Percentiles rank a stretch among this genome's conserved stretches.
Conservation (phyloP, 1,140 invertebrate genomes). For the Aporrectodea caliginosa region DNA sequence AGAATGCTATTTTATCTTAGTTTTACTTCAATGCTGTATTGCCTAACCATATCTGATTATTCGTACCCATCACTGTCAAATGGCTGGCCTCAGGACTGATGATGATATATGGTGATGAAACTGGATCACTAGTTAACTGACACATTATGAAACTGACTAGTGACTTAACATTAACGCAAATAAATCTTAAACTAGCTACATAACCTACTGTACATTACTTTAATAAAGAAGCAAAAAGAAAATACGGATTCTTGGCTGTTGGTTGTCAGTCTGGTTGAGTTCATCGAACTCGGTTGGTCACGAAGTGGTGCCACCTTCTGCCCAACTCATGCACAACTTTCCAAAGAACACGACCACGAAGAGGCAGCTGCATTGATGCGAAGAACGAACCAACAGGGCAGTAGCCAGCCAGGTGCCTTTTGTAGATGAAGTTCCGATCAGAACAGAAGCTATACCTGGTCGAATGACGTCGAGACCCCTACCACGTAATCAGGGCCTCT, state of each 20-base stretch:
- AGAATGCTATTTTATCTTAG: too few relatives aligned
- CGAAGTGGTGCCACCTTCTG: not conserved
- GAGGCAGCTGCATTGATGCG: not conserved
- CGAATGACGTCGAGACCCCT: not conserved
- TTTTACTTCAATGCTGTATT: too few relatives aligned
- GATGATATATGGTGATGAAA: too few relatives aligned
- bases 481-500: not conserved
- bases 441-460: not conserved
- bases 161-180: too few relatives aligned
- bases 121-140: too few relatives aligned
- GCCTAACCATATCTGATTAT: too few relatives aligned
- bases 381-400: not conserved
- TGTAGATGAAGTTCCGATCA: not conserved
- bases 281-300: not conserved
- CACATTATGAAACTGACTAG: too few relatives aligned
- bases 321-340: not conserved
- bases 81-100: too few relatives aligned
- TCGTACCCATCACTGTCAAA: too few relatives aligned
- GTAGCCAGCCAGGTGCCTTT: not conserved
- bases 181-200: too few relatives aligned
- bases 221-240: not conserved
- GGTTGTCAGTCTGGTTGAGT: not conserved
- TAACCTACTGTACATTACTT: not conserved
- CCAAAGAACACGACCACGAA: not conserved
- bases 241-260: not conserved